phyloP scores from a whole-genome alignment of 2,888 invertebrate genomes.

The Nomada goodeniana region DNA sequence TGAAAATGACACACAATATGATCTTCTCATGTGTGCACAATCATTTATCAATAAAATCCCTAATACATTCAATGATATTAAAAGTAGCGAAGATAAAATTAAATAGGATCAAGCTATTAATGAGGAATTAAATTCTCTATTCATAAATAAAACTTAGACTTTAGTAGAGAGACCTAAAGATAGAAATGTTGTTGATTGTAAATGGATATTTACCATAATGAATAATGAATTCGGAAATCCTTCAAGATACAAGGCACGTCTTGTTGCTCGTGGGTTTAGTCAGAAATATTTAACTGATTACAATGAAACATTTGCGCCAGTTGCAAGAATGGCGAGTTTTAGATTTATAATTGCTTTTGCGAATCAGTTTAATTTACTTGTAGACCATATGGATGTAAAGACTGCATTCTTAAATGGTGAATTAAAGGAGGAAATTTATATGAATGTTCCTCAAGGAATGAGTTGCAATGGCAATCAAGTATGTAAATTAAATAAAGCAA shows the following conservation, averaged over 20 bases:
- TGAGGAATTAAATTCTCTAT: constrained; percentile 22
- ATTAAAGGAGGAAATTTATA: constrained; percentile 57
- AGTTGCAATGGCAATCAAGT: constrained; percentile 27
- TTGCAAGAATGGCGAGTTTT: constrained; percentile 38
- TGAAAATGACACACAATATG: not conserved
- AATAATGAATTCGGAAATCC: not conserved
- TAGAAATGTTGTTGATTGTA: too few relatives aligned
- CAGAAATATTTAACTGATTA: too few relatives aligned
- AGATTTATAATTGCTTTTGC: constrained; percentile 58
- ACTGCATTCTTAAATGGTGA: constrained; percentile 49
- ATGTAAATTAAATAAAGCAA: constrained; percentile 52
- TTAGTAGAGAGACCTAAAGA: not conserved
- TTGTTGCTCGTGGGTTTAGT: too few relatives aligned
- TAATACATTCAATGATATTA: constrained; percentile 15
- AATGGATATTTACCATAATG: too few relatives aligned
- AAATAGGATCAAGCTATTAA: constrained; percentile 11
- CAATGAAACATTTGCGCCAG: too few relatives aligned
- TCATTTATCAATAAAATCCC: not conserved
- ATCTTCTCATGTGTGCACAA: not conserved
- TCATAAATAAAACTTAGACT: constrained; percentile 19
- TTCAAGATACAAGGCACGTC: constrained; percentile 24
- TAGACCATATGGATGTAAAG: constrained; percentile 53
- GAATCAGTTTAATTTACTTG: constrained; percentile 48
- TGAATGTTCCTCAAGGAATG: constrained; percentile 52
- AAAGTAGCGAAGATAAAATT: constrained; percentile 3